These are phyloP conservation scores for Nanorana parkeri DNA, from an alignment of 2,113 vertebrate genomes.

Conservation along the genomic window DNA sequence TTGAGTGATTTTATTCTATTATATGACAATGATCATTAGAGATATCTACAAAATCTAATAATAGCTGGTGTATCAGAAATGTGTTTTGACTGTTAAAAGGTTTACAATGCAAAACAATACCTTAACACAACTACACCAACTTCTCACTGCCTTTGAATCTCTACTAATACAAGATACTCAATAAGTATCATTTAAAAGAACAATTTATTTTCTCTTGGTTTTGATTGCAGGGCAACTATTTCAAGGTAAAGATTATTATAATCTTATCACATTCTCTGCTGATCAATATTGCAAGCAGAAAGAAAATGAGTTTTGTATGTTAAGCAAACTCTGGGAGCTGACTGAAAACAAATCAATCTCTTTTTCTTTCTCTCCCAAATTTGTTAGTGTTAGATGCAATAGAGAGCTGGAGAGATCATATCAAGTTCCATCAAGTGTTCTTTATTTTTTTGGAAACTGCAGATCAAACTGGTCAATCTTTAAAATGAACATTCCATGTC, in stretches of 20 bases:
- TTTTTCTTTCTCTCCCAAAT: conserved; percentile 47
- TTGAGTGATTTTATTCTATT: too few relatives aligned
- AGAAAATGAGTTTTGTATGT: conserved; percentile 59
- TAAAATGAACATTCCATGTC: conserved; percentile 34
- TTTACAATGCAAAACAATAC: too few relatives aligned
- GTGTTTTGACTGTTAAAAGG: too few relatives aligned
- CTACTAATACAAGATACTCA: conserved; percentile 34
- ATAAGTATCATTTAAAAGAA: conserved; percentile 53
- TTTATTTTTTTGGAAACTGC: conserved; percentile 41
- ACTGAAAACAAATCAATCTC: conserved; percentile 56
- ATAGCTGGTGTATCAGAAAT: too few relatives aligned
- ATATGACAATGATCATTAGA: too few relatives aligned
- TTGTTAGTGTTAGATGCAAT: conserved; percentile 49
- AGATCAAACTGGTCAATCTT: conserved; percentile 35
- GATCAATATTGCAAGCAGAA: conserved; percentile 58
- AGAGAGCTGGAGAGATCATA: conserved; percentile 47
- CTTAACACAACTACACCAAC: neutral
- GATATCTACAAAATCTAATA: too few relatives aligned
- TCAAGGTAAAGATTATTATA: conserved; percentile 57
- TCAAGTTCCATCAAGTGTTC: conserved; percentile 46
- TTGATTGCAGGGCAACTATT: conserved; percentile 47
- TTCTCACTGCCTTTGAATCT: neutral
- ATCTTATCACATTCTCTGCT: conserved; percentile 57
- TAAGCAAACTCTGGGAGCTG: conserved; percentile 52
- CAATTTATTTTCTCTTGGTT: conserved; percentile 50